Conservation (phyloP, 2,888 invertebrate genomes). For the Acanthopleura granulata region DNA sequence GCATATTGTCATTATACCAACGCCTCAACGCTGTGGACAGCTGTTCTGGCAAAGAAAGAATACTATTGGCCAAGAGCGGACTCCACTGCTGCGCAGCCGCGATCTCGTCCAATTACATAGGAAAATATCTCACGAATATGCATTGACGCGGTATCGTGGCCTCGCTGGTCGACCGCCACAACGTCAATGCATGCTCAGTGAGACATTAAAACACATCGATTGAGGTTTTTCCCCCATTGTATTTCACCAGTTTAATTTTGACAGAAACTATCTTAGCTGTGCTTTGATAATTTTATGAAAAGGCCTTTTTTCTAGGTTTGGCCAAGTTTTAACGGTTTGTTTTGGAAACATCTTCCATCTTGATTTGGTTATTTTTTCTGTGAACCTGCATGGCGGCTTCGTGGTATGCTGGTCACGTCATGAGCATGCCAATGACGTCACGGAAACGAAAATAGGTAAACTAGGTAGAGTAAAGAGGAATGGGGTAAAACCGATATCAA, state of each 20-base stretch:
- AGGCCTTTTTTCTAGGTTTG: not conserved
- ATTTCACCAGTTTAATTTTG: not conserved
- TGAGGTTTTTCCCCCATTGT: not conserved
- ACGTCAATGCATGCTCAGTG: not conserved
- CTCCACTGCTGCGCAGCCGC: conserved; percentile 3
- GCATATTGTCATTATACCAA: conserved; percentile 59
- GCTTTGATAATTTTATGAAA: conserved; percentile 10
- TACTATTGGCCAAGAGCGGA: conserved; percentile 2
- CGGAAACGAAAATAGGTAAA: too few relatives aligned
- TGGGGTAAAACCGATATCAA: too few relatives aligned
- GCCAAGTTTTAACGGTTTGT: not conserved
- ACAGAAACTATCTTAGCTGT: conserved; percentile 1
- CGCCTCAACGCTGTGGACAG: not conserved
- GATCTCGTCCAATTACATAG: not conserved
- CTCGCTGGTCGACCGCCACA: not conserved
- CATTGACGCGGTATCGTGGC: conserved; percentile 1
- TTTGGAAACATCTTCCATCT: too few relatives aligned
- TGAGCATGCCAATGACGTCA: too few relatives aligned
- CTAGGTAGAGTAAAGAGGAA: too few relatives aligned
- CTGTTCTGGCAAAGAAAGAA: not conserved
- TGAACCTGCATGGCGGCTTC: too few relatives aligned
- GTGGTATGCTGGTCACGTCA: too few relatives aligned
- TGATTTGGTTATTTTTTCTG: too few relatives aligned
- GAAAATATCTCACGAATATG: not conserved
- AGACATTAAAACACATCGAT: not conserved